Percentiles rank a stretch among this genome's conserved stretches.
These are phyloP conservation scores for Brevimyrus niger DNA, from an alignment of 2,113 vertebrate species.

Conservation along the genomic window DNA sequence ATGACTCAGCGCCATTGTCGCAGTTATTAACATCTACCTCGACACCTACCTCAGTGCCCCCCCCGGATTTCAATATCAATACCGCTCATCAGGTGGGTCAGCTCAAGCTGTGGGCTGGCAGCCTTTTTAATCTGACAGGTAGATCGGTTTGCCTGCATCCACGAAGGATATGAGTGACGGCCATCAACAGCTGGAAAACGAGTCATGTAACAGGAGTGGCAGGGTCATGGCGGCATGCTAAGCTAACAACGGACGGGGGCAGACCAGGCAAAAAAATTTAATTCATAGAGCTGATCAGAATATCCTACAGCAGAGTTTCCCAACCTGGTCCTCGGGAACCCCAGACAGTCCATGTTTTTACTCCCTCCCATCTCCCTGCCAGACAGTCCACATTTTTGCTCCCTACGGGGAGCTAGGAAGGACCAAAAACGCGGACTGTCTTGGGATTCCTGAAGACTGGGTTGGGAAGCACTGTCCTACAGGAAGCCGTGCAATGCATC, in stretches of 20 bases:
- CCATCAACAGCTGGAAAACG: background rate
- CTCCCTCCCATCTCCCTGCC: background rate
- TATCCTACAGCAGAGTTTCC: background rate
- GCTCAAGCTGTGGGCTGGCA: background rate
- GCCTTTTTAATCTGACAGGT: background rate
- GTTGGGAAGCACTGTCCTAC: background rate
- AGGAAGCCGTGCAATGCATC: background rate
- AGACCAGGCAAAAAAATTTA: background rate
- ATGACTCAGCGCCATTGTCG: background rate
- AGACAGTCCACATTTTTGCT: too few species aligned
- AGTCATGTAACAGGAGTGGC: background rate
- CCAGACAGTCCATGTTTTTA: background rate
- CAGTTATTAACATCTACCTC: background rate
- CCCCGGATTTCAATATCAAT: slow-evolving; percentile 10
- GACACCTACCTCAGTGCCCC: background rate
- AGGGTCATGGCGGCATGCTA: background rate
- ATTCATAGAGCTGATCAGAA: background rate
- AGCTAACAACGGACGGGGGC: background rate
- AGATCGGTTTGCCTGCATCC: background rate
- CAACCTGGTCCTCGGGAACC: background rate
- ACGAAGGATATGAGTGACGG: background rate
- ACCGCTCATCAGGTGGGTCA: background rate
- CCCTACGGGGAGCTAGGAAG: too few species aligned
- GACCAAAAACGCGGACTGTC: too few species aligned
- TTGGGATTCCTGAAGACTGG: too few species aligned